phyloP scores from a whole-genome alignment of 2,888 invertebrate species.

The Cephalotes varians region DNA sequence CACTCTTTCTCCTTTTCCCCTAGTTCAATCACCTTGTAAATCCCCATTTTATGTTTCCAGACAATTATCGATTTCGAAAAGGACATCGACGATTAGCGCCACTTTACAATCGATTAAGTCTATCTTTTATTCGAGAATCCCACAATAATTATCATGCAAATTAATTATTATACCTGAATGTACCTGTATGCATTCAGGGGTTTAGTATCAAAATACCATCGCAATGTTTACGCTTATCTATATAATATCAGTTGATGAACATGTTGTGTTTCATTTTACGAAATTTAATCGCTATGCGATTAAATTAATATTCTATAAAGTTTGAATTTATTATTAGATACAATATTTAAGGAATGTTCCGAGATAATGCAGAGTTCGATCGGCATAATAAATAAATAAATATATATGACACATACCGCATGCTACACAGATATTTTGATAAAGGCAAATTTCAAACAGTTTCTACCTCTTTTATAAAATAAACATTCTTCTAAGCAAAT shows the following conservation, averaged over 20 bases:
- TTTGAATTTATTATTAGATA: conserved; percentile 45
- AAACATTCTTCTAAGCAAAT: conserved; percentile 7
- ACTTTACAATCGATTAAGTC: conserved; percentile 29
- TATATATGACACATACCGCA: background rate
- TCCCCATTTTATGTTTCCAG: conserved; percentile 40
- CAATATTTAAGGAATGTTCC: conserved; percentile 49
- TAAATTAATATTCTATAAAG: conserved; percentile 49
- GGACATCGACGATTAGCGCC: conserved; percentile 34
- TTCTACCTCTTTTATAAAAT: background rate
- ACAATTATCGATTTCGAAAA: conserved; percentile 39
- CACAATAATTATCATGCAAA: conserved; percentile 32
- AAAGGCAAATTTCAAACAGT: background rate
- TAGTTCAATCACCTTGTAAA: conserved; percentile 60
- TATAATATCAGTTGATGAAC: conserved; percentile 6
- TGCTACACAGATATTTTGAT: too few species aligned
- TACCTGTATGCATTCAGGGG: background rate
- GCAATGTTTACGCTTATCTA: conserved; percentile 16
- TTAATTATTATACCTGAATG: conserved; percentile 27
- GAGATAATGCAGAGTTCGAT: conserved; percentile 39
- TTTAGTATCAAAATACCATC: conserved; percentile 12
- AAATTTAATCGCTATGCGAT: conserved; percentile 28
- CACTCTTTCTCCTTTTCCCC: conserved; percentile 29
- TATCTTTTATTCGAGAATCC: conserved; percentile 4
- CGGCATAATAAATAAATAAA: conserved; percentile 14
- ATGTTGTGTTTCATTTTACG: conserved; percentile 40